Base-by-base conservation (phyloP, 2,797 vertebrate genomes). In the Hemibagrus guttatus region DNA sequence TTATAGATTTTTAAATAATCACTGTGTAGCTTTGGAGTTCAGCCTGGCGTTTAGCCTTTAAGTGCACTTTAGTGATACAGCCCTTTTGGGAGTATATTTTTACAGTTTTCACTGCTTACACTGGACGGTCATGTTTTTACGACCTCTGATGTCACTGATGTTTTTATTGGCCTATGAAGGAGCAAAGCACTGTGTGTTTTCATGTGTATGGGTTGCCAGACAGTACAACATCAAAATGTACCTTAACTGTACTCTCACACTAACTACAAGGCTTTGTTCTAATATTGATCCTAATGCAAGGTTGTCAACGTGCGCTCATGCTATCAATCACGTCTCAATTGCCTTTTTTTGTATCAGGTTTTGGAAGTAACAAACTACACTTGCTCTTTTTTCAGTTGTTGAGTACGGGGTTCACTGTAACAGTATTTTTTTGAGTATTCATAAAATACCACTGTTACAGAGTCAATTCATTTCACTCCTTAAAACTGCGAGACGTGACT, bases 131-230 rank as follows among this genome's bases (percentile, higher is more conserved):
- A 64, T 84, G 83, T 66, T 87, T 93, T 93, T 92, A 92, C 87
- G 88, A 90, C 90, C 89, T 90, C 91, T 93, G 91, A 93, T 86
- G 92, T 93, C 90, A 93, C 90, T 78, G 84, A 75, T 81, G 84
- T 71, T 85, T 79, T 85, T 80, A 87, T 87, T 61, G 56, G 90
- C 85, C 92, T 91, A 89, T 88, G 88, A 87, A 86, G 87, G 56
- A 84, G 84, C 68, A 90, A n/a, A 28, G 81, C 56, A 66, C 64
- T 23, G 52, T 28, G 54, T 61, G 61, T 42, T 66, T 82, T 81
- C 19, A 0, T 54, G 46, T 2, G n/a, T 31, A 42, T 68, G 14
- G 52, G 1, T 69, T 74, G 61, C 39, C 64, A 84, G 74, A 78
- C 58, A 86, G 12, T 63, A 35, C 85, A 58, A 58, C 75, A 64